Percentiles rank a stretch among this genome's conserved stretches.
phyloP scores from a whole-genome alignment of 2,113 vertebrate species.

The Spheniscus mendiculus region DNA sequence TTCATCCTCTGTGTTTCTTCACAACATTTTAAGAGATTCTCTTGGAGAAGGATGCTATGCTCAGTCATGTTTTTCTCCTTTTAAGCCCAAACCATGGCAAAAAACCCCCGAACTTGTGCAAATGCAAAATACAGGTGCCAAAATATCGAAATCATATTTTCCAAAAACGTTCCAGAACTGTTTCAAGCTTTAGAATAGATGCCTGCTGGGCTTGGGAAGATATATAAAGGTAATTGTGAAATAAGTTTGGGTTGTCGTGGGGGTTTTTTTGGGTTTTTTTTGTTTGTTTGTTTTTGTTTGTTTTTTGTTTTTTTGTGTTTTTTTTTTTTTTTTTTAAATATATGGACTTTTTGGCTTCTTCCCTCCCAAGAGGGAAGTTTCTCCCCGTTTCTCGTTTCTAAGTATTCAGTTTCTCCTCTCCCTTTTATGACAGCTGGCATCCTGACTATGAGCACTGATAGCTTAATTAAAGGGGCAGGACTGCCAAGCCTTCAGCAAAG shows the following conservation, averaged over 20 bases:
- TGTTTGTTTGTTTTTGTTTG: not conserved
- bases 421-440: not conserved
- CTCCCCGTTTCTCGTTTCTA: not conserved
- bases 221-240: not conserved
- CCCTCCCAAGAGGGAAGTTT: not conserved
- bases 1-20: not conserved
- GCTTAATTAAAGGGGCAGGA: not conserved
- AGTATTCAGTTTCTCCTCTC: not conserved
- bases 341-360: not conserved
- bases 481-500: not conserved
- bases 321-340: not conserved
- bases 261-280: no score
- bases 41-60: not conserved
- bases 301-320: no score
- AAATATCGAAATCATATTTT: not conserved
- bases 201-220: not conserved
- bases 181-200: not conserved
- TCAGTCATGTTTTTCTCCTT: not conserved
- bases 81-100: not conserved
- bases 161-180: not conserved
- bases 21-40: fast-evolving
- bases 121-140: not conserved
- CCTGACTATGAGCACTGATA: not conserved
- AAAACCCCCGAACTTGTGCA: not conserved
- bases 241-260: not conserved